A percentile compares a stretch with the other conserved stretches of the same genome.
Conservation (phyloP, 35 echinoderm and acorn worm species). For the Amphiura filiformis region DNA sequence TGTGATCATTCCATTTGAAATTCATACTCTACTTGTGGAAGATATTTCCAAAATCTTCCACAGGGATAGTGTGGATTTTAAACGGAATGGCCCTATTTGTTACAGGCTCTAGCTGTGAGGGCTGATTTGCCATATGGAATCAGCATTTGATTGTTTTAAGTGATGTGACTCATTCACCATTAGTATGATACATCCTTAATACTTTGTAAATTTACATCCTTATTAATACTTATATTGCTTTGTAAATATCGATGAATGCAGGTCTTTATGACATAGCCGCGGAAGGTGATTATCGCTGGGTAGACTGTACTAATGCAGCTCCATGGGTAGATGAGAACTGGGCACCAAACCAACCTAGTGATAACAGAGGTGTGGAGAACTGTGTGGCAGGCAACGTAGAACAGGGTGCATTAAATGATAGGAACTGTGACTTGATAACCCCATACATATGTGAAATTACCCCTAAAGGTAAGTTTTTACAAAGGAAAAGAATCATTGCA, state of each 20-base stretch:
- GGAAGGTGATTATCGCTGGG: slow-evolving; percentile 72
- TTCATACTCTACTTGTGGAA: too few relatives aligned
- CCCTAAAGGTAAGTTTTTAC: slow-evolving; percentile 60
- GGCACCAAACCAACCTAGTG: slow-evolving; percentile 64
- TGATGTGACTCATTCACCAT: neutral
- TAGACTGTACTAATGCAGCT: slow-evolving; percentile 59
- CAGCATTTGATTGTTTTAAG: too few relatives aligned
- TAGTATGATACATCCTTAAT: neutral
- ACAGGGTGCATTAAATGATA: neutral
- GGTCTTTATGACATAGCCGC: slow-evolving; percentile 70
- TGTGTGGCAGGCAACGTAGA: slow-evolving; percentile 31
- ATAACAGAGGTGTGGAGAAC: slow-evolving; percentile 65
- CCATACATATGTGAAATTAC: slow-evolving; percentile 47
- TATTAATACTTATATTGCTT: neutral
- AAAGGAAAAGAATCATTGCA: too few relatives aligned
- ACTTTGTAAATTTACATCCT: neutral
- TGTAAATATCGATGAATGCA: neutral
- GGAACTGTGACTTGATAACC: neutral
- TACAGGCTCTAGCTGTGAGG: too few relatives aligned
- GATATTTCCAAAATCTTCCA: too few relatives aligned
- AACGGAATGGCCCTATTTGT: too few relatives aligned
- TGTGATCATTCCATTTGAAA: too few relatives aligned
- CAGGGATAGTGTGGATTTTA: too few relatives aligned
- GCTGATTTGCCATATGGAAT: too few relatives aligned
- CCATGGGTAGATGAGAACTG: slow-evolving; percentile 61